phyloP scores from a whole-genome alignment of 2,888 invertebrate genomes.

The Drosophila ezoana region DNA sequence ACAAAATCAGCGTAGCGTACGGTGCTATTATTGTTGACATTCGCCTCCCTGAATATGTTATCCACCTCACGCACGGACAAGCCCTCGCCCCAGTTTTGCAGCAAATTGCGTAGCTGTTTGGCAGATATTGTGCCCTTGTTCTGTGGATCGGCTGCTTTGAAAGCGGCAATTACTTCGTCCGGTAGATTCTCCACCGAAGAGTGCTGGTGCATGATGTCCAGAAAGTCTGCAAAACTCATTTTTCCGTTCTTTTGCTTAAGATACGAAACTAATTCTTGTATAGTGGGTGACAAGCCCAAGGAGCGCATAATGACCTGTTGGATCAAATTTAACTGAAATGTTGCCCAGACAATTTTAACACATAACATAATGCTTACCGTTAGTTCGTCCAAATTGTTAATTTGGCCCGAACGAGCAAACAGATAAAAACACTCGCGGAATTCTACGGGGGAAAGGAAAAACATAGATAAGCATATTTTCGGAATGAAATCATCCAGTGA shows the following conservation, averaged over 20 bases:
- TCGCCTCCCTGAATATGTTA: conserved; percentile 96
- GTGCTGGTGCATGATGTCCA: conserved; percentile 97
- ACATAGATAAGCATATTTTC: conserved; percentile 40
- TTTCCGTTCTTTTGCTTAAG: conserved; percentile 92
- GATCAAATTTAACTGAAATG: background rate
- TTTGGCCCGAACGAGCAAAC: conserved; percentile 95
- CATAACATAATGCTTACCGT: conserved; percentile 86
- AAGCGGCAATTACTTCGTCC: conserved; percentile 92
- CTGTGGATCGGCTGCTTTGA: conserved; percentile 92
- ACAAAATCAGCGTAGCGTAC: conserved; percentile 97
- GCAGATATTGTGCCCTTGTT: conserved; percentile 92
- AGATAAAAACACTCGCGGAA: conserved; percentile 98
- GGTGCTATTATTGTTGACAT: conserved; percentile 91
- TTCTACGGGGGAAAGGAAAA: conserved; percentile 86
- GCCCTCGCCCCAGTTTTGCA: conserved; percentile 97
- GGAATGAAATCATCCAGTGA: conserved; percentile 48
- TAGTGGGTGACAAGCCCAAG: conserved; percentile 96
- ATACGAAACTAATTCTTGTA: conserved; percentile 94
- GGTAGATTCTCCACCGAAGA: conserved; percentile 87
- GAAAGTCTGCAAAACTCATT: conserved; percentile 97
- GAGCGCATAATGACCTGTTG: conserved; percentile 93
- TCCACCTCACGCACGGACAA: conserved; percentile 92
- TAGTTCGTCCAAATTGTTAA: conserved; percentile 94
- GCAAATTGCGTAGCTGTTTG: conserved; percentile 92
- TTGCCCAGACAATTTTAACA: background rate